These are phyloP conservation scores for Tenthredo livida DNA, from an alignment of 2,888 invertebrate species.

Conservation along the genomic window DNA sequence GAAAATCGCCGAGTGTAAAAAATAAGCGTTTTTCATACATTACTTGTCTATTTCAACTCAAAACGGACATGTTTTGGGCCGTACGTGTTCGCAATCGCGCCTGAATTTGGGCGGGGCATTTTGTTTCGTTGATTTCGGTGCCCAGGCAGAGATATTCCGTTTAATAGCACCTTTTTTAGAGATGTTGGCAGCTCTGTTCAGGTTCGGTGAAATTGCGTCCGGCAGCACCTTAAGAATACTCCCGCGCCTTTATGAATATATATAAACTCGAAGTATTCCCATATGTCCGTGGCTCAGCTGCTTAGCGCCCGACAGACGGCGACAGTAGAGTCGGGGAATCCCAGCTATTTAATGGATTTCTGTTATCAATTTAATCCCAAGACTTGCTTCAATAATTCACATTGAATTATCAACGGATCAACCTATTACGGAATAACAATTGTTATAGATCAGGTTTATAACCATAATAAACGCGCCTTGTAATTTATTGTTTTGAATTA, in stretches of 20 bases:
- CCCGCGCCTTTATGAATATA: neutral
- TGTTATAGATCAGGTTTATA: neutral
- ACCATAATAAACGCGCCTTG: neutral
- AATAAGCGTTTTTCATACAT: too few species aligned
- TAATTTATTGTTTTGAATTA: neutral
- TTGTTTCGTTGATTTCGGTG: too few species aligned
- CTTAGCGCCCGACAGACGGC: neutral
- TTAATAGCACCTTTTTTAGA: too few species aligned
- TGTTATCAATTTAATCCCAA: neutral
- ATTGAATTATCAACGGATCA: neutral
- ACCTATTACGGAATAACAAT: neutral
- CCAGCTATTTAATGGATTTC: neutral
- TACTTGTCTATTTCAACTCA: too few species aligned
- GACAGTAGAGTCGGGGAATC: slow-evolving; percentile 12
- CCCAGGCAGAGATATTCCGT: too few species aligned
- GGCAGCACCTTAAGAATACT: too few species aligned
- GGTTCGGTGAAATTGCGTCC: too few species aligned
- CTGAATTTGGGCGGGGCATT: too few species aligned
- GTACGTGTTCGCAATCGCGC: too few species aligned
- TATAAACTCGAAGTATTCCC: neutral
- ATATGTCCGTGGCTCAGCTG: neutral
- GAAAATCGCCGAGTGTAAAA: too few species aligned
- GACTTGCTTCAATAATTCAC: neutral
- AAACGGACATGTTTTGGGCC: too few species aligned
- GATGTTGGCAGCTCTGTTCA: too few species aligned